Evolutionary conservation across 2,113 vertebrate genomes (phyloP).

Genomic region (Tympanuchus pallidicinctus): DNA sequence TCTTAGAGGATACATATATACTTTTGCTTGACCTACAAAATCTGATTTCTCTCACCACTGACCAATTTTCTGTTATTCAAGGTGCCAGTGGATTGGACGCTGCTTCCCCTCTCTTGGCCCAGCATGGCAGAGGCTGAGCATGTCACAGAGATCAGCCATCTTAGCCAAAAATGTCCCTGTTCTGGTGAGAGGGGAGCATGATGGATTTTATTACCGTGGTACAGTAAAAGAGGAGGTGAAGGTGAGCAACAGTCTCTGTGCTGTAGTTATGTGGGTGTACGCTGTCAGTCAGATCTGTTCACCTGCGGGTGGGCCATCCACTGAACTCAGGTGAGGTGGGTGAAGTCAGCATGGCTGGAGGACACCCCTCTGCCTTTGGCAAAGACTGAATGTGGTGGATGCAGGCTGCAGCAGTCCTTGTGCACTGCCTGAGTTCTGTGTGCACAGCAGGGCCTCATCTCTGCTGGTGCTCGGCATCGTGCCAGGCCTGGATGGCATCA

Average conservation of each 20-base stretch:
- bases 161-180: slow-evolving; percentile 70
- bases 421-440: too few relatives aligned
- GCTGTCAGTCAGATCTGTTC: too few relatives aligned
- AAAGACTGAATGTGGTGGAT: too few relatives aligned
- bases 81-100: slow-evolving; percentile 56
- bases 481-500: neutral
- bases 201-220: slow-evolving; percentile 86
- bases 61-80: slow-evolving; percentile 49
- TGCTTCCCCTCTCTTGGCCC: slow-evolving; percentile 7
- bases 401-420: too few relatives aligned
- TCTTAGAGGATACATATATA: neutral
- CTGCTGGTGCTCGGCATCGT: neutral
- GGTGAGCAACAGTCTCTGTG: slow-evolving; percentile 62
- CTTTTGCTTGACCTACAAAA: neutral
- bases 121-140: neutral
- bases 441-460: too few relatives aligned
- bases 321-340: neutral
- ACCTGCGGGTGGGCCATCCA: neutral
- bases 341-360: too few relatives aligned
- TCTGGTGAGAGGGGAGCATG: slow-evolving; percentile 81
- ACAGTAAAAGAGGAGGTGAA: slow-evolving; percentile 81
- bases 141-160: neutral
- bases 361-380: too few relatives aligned
- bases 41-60: neutral
- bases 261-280: rapidly evolving